Conservation (phyloP, 2,797 vertebrate species). For the Oreortyx pictus region DNA sequence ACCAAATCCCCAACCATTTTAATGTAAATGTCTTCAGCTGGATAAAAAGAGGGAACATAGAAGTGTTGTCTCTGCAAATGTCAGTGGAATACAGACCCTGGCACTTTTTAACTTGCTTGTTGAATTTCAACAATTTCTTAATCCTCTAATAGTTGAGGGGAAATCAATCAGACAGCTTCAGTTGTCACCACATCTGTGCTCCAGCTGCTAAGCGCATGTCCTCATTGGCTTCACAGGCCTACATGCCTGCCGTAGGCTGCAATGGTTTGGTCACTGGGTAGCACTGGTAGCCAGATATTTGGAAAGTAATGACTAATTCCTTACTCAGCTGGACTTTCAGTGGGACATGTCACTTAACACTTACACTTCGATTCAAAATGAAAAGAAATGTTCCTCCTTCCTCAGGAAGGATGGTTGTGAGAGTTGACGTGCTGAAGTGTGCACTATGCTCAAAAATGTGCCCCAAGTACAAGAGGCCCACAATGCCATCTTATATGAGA, state of each 20-base stretch:
- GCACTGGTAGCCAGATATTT: not conserved
- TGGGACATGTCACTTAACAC: not conserved
- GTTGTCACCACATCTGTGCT: not conserved
- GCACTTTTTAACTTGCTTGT: not conserved
- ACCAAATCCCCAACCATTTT: not conserved
- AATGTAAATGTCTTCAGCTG: not conserved
- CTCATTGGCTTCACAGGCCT: not conserved
- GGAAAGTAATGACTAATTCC: slow-evolving; percentile 27
- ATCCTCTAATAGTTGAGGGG: not conserved
- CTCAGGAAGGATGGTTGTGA: not conserved
- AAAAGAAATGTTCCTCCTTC: not conserved
- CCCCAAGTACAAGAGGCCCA: not conserved
- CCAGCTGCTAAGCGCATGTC: not conserved
- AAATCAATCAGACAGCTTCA: not conserved
- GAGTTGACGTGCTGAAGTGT: not conserved
- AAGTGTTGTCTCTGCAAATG: not conserved
- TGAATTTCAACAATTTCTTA: slow-evolving; percentile 38
- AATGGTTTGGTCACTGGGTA: not conserved
- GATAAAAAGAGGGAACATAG: not conserved
- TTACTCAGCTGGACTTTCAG: not conserved
- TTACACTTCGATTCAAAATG: not conserved
- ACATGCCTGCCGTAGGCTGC: not conserved
- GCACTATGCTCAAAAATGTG: not conserved
- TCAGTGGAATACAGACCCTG: not conserved
- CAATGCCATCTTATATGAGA: not conserved